A percentile compares a stretch with the other conserved stretches of the same genome.
Conservation (phyloP, 92 coral and sea anemone genomes). For the Micromussa lordhowensis region DNA sequence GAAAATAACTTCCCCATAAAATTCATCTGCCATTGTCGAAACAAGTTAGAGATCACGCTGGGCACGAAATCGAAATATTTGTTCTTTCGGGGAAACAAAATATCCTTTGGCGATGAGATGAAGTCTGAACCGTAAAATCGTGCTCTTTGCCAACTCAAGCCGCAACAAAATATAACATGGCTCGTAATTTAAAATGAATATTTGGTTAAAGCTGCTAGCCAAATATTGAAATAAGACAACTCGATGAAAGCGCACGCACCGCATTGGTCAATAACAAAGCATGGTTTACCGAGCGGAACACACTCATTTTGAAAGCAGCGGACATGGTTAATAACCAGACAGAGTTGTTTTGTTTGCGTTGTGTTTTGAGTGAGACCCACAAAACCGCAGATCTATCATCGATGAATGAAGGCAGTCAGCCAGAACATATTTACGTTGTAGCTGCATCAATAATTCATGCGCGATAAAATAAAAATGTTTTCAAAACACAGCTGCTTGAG, state of each 20-base stretch:
- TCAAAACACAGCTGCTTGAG: conserved; percentile 92
- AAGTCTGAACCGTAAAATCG: conserved; percentile 25
- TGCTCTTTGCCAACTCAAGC: conserved; percentile 51
- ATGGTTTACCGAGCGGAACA: conserved; percentile 73
- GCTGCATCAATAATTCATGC: conserved; percentile 83
- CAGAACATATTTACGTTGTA: conserved; percentile 82
- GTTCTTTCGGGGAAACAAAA: conserved; percentile 18
- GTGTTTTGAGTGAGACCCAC: conserved; percentile 81
- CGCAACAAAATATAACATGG: conserved; percentile 85
- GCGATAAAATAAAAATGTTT: conserved; percentile 93
- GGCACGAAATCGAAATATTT: conserved; percentile 1
- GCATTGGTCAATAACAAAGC: conserved; percentile 70
- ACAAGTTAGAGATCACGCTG: conserved; percentile 34
- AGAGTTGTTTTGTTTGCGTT: conserved; percentile 77
- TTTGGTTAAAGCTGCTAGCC: conserved; percentile 84
- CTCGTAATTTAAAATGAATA: conserved; percentile 81
- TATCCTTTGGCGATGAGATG: conserved; percentile 19
- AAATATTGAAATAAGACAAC: conserved; percentile 83
- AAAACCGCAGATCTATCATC: conserved; percentile 90
- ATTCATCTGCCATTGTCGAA: conserved; percentile 7
- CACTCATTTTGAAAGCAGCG: conserved; percentile 67
- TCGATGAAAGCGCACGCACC: conserved; percentile 63
- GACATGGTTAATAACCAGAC: conserved; percentile 73
- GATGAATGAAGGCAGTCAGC: conserved; percentile 88
- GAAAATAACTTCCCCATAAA: conserved; percentile 23